phyloP scores from a whole-genome alignment of 2,888 invertebrate species.

The Hyposoter didymator region DNA sequence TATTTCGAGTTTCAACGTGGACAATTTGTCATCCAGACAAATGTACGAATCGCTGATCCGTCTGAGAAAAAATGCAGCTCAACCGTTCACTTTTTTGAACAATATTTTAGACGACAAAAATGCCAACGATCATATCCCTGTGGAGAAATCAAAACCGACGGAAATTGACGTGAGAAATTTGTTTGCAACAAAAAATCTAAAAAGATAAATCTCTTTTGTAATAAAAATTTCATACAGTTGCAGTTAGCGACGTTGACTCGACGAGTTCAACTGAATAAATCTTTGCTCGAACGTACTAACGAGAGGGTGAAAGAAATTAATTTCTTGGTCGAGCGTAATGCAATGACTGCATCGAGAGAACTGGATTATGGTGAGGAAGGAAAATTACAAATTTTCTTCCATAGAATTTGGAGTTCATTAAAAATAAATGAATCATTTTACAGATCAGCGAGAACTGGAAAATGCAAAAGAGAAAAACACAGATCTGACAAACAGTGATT shows the following conservation, averaged over 20 bases:
- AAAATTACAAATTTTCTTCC: neutral
- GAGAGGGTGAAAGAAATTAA: constrained; percentile 84
- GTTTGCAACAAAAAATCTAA: neutral
- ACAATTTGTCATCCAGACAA: constrained; percentile 62
- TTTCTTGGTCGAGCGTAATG: constrained; percentile 84
- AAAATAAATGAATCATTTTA: neutral
- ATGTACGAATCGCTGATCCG: constrained; percentile 67
- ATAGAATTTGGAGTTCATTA: neutral
- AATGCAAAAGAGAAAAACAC: constrained; percentile 45
- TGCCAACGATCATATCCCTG: constrained; percentile 35
- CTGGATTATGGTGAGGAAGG: constrained; percentile 64
- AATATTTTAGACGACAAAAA: constrained; percentile 66
- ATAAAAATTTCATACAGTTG: constrained; percentile 57
- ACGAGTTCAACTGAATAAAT: constrained; percentile 84
- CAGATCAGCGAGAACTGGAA: constrained; percentile 62
- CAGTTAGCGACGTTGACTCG: constrained; percentile 85
- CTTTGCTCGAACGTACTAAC: constrained; percentile 85
- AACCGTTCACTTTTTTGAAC: constrained; percentile 72
- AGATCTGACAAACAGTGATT: constrained; percentile 28
- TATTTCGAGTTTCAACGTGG: constrained; percentile 54
- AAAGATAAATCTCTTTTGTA: neutral
- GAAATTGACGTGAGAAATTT: constrained; percentile 72
- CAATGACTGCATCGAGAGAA: constrained; percentile 60
- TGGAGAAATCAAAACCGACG: constrained; percentile 62
- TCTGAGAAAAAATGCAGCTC: constrained; percentile 64